Evolutionary conservation across 2,113 vertebrate genomes (phyloP).

Genomic region (Bubo scandiacus): DNA sequence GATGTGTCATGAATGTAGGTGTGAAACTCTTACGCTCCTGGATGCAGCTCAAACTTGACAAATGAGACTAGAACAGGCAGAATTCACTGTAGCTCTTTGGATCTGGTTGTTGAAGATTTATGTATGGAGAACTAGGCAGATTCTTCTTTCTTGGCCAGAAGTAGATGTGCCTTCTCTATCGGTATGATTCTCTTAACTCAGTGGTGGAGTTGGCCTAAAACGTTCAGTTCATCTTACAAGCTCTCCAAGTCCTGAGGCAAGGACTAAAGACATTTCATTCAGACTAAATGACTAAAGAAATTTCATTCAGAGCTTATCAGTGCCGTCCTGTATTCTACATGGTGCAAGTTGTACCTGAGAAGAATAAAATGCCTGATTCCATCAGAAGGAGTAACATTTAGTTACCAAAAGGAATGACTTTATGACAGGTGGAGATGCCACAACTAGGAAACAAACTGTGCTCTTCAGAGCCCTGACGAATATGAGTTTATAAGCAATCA

Average conservation of each 20-base stretch:
- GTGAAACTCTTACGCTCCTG: neutral
- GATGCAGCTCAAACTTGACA: neutral
- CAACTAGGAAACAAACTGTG: neutral
- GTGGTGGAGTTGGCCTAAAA: neutral
- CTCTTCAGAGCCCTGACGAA: neutral
- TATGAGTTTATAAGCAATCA: neutral
- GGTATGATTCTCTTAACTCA: neutral
- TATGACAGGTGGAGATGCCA: neutral
- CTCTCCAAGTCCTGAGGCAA: neutral
- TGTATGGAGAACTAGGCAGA: neutral
- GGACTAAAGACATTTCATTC: neutral
- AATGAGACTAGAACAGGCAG: neutral
- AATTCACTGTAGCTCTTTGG: neutral
- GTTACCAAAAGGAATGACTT: neutral
- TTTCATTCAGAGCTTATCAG: neutral
- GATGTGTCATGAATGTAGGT: neutral
- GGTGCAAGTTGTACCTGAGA: neutral
- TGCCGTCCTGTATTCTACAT: neutral
- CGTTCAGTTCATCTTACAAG: neutral
- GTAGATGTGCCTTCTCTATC: neutral
- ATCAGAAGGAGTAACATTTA: neutral
- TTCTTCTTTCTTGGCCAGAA: neutral
- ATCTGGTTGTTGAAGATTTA: neutral
- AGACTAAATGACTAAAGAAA: neutral
- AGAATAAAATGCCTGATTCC: neutral